Percentiles rank a stretch among this genome's conserved stretches.
Conservation (phyloP, 2,113 vertebrate genomes). For the Aspiorhynchus laticeps region DNA sequence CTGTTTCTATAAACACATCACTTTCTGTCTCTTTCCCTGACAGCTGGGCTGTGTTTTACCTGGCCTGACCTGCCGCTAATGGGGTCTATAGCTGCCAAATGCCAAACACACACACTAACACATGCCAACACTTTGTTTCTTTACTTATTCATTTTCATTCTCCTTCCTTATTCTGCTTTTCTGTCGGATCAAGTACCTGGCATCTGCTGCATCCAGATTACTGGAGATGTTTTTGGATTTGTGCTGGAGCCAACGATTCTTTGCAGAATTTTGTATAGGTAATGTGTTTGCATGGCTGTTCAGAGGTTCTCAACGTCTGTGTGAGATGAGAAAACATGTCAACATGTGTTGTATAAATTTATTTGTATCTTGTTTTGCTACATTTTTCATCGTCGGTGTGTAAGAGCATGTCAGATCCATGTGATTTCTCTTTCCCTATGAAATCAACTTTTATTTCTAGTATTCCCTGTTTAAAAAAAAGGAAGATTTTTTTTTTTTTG, state of each 20-base stretch:
- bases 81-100: constrained; percentile 57
- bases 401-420: background rate
- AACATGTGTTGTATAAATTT: background rate
- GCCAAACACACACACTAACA: constrained; percentile 53
- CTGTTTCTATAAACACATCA: constrained; percentile 51
- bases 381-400: background rate
- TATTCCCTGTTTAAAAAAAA: no score
- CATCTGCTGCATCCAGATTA: constrained; percentile 38
- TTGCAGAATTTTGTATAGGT: background rate
- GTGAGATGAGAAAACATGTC: background rate
- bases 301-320: background rate
- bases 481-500: no score
- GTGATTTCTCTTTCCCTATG: background rate
- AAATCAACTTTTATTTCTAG: no score
- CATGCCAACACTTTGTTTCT: constrained; percentile 54
- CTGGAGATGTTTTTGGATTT: constrained; percentile 22
- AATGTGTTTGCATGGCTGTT: background rate
- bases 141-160: constrained; percentile 46
- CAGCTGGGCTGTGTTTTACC: constrained; percentile 58
- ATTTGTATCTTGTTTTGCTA: background rate
- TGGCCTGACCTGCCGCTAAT: constrained; percentile 56
- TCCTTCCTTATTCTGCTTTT: constrained; percentile 27
- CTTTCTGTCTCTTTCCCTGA: constrained; percentile 47
- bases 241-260: background rate
- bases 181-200: constrained; percentile 35